A percentile compares a stretch with the other conserved stretches of the same genome.
Conservation (phyloP, 2,113 vertebrate species). For the Sinocyclocheilus anshuiensis region DNA sequence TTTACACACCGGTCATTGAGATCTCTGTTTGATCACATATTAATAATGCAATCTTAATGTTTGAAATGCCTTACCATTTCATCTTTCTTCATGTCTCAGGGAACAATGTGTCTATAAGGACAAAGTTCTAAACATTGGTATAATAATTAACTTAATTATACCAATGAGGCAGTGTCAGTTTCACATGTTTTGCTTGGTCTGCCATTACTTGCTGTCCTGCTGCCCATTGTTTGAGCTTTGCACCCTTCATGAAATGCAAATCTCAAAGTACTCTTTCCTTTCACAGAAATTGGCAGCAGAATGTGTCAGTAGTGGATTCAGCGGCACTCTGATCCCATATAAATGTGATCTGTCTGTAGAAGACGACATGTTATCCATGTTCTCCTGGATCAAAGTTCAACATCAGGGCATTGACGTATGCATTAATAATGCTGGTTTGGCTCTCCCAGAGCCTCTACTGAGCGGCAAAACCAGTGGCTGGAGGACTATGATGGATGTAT, state of each 20-base stretch:
- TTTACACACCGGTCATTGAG: not conserved
- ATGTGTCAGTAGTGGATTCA: slow-evolving; percentile 79
- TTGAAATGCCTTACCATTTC: not conserved
- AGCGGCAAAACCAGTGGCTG: slow-evolving; percentile 82
- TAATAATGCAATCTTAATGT: not conserved
- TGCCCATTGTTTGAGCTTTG: not conserved
- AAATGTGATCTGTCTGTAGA: slow-evolving; percentile 85
- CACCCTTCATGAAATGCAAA: not conserved
- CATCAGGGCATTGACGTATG: slow-evolving; percentile 86
- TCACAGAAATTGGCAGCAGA: slow-evolving; percentile 70
- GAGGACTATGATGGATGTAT: slow-evolving; percentile 88
- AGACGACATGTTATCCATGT: slow-evolving; percentile 90
- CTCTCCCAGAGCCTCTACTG: slow-evolving; percentile 79
- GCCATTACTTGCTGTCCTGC: too few relatives aligned
- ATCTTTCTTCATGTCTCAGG: not conserved
- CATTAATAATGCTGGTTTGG: slow-evolving; percentile 90
- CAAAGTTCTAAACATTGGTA: not conserved
- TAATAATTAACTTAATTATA: not conserved
- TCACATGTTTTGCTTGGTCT: not conserved
- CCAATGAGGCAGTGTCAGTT: too few relatives aligned
- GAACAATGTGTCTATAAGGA: not conserved
- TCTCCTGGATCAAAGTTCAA: slow-evolving; percentile 79
- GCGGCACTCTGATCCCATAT: slow-evolving; percentile 80
- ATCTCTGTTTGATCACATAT: not conserved
- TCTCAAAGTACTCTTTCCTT: not conserved